Evolutionary conservation across 1,140 invertebrate genomes (phyloP).

Genomic region (Apis florea): DNA sequence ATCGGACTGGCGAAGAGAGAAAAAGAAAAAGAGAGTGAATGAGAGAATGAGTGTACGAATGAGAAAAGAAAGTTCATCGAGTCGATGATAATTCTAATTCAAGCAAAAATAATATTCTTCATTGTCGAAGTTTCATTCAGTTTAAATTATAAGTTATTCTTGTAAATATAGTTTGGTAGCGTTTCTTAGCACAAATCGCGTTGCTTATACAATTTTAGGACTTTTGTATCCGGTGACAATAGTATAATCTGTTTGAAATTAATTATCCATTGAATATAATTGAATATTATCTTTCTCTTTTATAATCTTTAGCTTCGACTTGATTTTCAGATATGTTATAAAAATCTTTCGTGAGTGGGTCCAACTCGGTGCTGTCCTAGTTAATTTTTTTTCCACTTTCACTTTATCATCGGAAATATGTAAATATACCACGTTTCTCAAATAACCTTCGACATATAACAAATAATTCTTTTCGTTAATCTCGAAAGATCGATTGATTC

Average conservation of each 20-base stretch:
- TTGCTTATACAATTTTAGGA: conserved; percentile 1
- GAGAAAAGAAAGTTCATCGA: conserved; percentile 16
- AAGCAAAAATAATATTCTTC: conserved; percentile 2
- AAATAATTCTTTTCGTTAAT: neutral
- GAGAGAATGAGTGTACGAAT: neutral
- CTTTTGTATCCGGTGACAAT: neutral
- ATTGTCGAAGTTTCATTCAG: conserved; percentile 25
- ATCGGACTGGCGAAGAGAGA: neutral
- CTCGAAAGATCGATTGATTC: neutral
- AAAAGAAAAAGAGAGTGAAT: neutral
- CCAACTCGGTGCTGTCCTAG: no score
- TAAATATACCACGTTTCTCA: no score
- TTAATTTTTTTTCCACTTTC: no score
- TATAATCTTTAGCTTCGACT: neutral
- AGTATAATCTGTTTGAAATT: neutral
- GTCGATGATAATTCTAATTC: conserved; percentile 11
- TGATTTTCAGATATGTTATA: no score
- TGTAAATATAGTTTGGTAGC: conserved; percentile 35
- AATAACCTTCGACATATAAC: no score
- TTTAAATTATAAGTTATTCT: conserved; percentile 24
- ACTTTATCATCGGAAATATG: no score
- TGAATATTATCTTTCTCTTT: neutral
- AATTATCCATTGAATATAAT: neutral
- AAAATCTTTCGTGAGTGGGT: no score
- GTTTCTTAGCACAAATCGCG: conserved; percentile 24